Conservation (phyloP, 1,140 invertebrate species). For the Chironomus striatipennis region DNA sequence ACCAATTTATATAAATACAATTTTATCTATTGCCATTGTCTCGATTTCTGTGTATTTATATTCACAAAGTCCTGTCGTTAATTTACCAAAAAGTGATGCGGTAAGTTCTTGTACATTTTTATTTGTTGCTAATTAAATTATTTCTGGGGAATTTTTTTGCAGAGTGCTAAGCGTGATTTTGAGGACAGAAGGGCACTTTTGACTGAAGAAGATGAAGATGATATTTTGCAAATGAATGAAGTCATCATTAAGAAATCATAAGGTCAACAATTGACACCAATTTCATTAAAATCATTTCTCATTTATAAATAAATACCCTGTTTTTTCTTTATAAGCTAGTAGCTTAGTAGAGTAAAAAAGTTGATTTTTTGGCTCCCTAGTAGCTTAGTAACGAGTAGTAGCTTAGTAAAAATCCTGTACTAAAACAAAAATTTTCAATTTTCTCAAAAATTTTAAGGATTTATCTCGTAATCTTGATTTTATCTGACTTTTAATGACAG, state of each 20-base stretch:
- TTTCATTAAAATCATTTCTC: too few species aligned
- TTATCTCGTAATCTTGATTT: too few species aligned
- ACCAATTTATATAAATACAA: slow-evolving; percentile 73
- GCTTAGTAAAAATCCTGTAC: too few species aligned
- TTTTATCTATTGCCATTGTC: slow-evolving; percentile 74
- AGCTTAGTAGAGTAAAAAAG: too few species aligned
- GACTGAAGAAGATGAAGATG: slow-evolving; percentile 7
- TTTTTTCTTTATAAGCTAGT: too few species aligned
- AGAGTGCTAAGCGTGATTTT: neutral
- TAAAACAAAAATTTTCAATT: too few species aligned
- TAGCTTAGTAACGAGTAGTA: too few species aligned
- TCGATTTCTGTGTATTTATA: slow-evolving; percentile 78
- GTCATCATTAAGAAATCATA: neutral
- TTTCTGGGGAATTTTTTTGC: neutral
- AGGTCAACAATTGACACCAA: neutral
- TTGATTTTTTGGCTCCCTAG: too few species aligned
- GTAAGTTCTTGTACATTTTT: neutral
- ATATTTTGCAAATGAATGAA: neutral
- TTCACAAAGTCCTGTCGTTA: slow-evolving; percentile 78
- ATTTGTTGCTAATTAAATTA: neutral
- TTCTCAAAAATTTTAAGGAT: too few species aligned
- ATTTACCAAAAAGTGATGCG: slow-evolving; percentile 38
- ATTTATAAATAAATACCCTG: too few species aligned
- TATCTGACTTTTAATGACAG: too few species aligned
- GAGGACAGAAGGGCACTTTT: neutral